Percentiles rank a stretch among this genome's conserved stretches.
Evolutionary conservation across 2,797 vertebrate genomes (phyloP).

Genomic region (Tachyglossus aculeatus): DNA sequence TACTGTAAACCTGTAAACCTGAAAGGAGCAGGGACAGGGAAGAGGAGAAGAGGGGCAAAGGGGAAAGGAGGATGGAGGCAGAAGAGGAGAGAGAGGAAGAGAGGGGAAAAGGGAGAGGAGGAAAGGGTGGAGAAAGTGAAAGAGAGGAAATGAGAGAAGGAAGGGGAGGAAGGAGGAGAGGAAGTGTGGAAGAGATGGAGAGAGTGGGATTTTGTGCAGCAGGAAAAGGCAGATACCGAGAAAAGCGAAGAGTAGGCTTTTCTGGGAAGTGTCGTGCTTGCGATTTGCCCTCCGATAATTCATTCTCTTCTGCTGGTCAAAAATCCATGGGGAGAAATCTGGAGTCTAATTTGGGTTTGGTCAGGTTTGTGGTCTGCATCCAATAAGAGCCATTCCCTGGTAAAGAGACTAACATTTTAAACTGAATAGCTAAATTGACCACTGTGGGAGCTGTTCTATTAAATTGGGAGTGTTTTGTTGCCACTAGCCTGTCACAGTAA

Average conservation of each 20-base stretch:
- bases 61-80: not conserved
- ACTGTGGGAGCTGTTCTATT: constrained; percentile 66
- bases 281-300: constrained; percentile 61
- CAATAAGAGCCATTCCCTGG: constrained; percentile 67
- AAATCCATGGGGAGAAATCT: constrained; percentile 60
- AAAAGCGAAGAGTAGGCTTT: accelerated
- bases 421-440: constrained; percentile 67
- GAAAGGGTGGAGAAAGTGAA: not conserved
- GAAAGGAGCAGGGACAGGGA: not conserved
- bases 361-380: constrained; percentile 72
- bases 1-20: no score
- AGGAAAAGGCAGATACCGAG: not conserved
- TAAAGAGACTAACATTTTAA: constrained; percentile 72
- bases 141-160: not conserved
- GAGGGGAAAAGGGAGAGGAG: not conserved
- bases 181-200: not conserved
- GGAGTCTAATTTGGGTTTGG: constrained; percentile 77
- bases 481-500: constrained; percentile 70
- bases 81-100: not conserved
- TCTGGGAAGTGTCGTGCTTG: constrained; percentile 36
- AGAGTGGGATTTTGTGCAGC: no score
- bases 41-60: not conserved
- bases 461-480: constrained; percentile 64
- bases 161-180: not conserved
- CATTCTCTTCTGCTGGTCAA: constrained; percentile 62